phyloP scores from a whole-genome alignment of 2,113 vertebrate species.

The Hippocampus abdominalis region DNA sequence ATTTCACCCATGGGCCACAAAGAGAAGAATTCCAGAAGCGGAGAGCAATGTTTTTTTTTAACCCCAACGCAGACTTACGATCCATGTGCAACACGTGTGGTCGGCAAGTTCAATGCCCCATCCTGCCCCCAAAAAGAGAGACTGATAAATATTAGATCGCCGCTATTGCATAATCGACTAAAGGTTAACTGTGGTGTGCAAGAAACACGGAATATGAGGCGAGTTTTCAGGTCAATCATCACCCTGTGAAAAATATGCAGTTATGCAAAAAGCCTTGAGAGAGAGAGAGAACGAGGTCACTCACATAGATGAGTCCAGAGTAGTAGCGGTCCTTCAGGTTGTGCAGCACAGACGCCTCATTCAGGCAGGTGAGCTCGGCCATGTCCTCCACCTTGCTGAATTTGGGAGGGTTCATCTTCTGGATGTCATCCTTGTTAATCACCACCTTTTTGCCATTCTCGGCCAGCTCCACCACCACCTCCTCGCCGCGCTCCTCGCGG shows the following conservation, averaged over 20 bases:
- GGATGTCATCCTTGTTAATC: slow-evolving; percentile 94
- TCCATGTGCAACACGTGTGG: slow-evolving; percentile 19
- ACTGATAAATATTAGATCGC: slow-evolving; percentile 14
- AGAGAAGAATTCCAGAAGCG: not conserved
- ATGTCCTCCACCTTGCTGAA: slow-evolving; percentile 98
- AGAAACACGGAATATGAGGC: not conserved
- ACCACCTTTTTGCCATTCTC: slow-evolving; percentile 92
- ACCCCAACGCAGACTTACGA: not conserved
- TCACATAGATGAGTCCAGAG: slow-evolving; percentile 96
- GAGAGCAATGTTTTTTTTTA: not conserved
- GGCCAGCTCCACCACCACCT: slow-evolving; percentile 87
- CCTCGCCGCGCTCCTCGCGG: slow-evolving; percentile 89
- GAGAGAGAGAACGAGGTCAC: slow-evolving; percentile 49
- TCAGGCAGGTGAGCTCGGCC: slow-evolving; percentile 94
- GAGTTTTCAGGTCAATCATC: slow-evolving; percentile 18
- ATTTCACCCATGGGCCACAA: not conserved
- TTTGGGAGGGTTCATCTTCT: slow-evolving; percentile 98
- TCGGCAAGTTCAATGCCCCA: slow-evolving; percentile 19
- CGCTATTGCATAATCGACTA: slow-evolving; percentile 3
- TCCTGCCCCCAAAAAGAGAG: slow-evolving; percentile 1
- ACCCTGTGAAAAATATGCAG: not conserved
- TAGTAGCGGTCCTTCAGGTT: slow-evolving; percentile 97
- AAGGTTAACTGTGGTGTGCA: slow-evolving; percentile 2
- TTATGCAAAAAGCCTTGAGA: not conserved
- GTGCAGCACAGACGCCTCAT: slow-evolving; percentile 92